Base-by-base conservation (phyloP, 2,113 vertebrate species). In the Crotalus horridus region DNA sequence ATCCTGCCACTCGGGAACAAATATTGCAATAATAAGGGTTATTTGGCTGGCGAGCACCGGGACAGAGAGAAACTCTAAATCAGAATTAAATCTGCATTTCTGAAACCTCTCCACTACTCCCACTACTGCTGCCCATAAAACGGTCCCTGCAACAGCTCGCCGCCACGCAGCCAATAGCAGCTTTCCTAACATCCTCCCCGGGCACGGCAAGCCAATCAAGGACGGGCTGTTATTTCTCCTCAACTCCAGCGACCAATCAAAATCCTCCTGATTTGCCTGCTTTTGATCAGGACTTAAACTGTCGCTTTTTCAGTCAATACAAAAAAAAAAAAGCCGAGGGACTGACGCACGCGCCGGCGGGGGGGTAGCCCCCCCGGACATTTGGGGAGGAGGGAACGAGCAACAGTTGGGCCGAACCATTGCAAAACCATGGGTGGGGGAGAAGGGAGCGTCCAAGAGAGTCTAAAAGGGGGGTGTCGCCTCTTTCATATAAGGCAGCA, bases 331-430 rank as follows among this genome's bases (percentile, higher is more conserved):
- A n/a, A n/a, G 87, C 69, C 74, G 69, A 86, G 48, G 55, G 43
- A 48, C 20, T 13, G 11, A 10, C 33, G 69, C 54, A 8, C 54
- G 88, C 26, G 43, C 39, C n/a, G 15, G n/a, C 6, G n/a, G 2
- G 2, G 12, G 15, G 2, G 6, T 0, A 2, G 26, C 2, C 21
- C 9, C 2, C 33, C n/a, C n/a, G 29, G 7, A 39, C 5, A 3
- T 21, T 91, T 53, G 17, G 20, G 46, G 2, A 21, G 26, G 48
- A 24, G 17, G 48, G 5, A 43, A 13, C 11, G 3, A 61, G 58
- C 46, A 20, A 8, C 48, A 24, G 92, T 90, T 85, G 56, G 90
- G 33, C 56, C 59, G 24, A n/a, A n/a, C 93, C 93, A 93, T 89
- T n/a, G 5, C 39, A 33, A 29, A 10, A 53, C 46, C 15, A 24